A percentile compares a stretch with the other conserved stretches of the same genome.
Evolutionary conservation across 2,888 invertebrate genomes (phyloP).

Genomic region (Chrysolina oricalcia): DNA sequence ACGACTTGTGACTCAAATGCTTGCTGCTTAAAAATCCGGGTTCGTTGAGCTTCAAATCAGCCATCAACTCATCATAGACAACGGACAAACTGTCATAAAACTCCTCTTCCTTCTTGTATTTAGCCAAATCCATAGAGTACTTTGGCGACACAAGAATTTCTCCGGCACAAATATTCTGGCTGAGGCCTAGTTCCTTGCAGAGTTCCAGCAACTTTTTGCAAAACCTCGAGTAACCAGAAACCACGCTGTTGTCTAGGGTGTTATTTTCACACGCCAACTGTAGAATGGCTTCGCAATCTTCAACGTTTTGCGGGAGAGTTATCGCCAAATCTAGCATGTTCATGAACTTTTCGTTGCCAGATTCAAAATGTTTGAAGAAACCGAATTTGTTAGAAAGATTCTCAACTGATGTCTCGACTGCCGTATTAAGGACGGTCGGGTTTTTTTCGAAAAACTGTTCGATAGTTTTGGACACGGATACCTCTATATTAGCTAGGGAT

Average conservation of each 20-base stretch:
- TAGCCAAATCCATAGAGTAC: slow-evolving; percentile 58
- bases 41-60: slow-evolving; percentile 56
- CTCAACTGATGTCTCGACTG: slow-evolving; percentile 59
- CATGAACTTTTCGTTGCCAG: slow-evolving; percentile 68
- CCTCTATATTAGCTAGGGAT: slow-evolving; percentile 73
- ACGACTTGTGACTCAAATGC: slow-evolving; percentile 73
- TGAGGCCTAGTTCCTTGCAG: slow-evolving; percentile 57
- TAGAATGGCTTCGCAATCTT: slow-evolving; percentile 62
- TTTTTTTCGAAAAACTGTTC: slow-evolving; percentile 74
- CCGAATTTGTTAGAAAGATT: slow-evolving; percentile 52
- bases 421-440: slow-evolving; percentile 60
- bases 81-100: slow-evolving; percentile 68
- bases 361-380: slow-evolving; percentile 62
- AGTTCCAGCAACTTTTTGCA: slow-evolving; percentile 60
- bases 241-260: slow-evolving; percentile 49
- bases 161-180: slow-evolving; percentile 55
- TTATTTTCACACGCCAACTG: slow-evolving; percentile 58
- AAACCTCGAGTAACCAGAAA: slow-evolving; percentile 62
- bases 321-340: slow-evolving; percentile 68
- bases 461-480: slow-evolving; percentile 77
- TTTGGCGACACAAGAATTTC: slow-evolving; percentile 62
- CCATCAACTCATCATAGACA: slow-evolving; percentile 72
- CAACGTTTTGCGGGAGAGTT: slow-evolving; percentile 61
- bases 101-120: slow-evolving; percentile 57
- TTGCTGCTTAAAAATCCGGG: slow-evolving; percentile 71